These are phyloP conservation scores for Doryteuthis pealeii DNA, from an alignment of 1,140 invertebrate genomes.

Conservation along the genomic window DNA sequence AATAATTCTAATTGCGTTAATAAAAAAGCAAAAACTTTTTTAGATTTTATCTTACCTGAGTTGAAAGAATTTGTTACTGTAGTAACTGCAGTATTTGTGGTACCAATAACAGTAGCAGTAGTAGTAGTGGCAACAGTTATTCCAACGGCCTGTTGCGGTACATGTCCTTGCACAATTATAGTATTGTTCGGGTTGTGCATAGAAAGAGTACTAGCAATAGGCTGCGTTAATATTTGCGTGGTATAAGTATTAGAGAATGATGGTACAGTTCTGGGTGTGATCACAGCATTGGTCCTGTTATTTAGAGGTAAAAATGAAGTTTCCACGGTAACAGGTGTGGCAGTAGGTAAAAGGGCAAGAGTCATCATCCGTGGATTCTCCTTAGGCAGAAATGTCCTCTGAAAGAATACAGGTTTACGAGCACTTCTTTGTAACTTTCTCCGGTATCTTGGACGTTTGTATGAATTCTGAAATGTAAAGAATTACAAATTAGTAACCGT, in stretches of 20 bases:
- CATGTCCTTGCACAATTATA: background rate
- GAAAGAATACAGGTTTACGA: background rate
- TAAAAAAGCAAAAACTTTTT: too few relatives aligned
- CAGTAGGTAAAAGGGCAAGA: background rate
- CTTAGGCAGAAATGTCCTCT: background rate
- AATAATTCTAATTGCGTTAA: too few relatives aligned
- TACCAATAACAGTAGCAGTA: background rate
- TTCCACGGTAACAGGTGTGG: background rate
- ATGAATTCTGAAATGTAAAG: background rate
- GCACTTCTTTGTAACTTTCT: background rate
- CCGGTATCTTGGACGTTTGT: background rate
- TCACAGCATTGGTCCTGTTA: background rate
- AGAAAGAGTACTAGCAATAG: conserved; percentile 6
- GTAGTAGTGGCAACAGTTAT: background rate
- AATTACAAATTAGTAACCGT: too few relatives aligned
- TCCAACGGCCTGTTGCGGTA: background rate
- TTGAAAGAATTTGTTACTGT: background rate
- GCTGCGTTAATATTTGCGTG: conserved; percentile 7
- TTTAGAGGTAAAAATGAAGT: background rate
- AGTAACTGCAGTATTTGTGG: background rate
- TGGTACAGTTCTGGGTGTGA: background rate
- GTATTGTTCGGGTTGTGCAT: background rate
- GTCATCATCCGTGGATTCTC: conserved; percentile 6
- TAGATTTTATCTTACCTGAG: conserved; percentile 3
- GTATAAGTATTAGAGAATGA: conserved; percentile 2